Evolutionary conservation across 2,888 invertebrate species (phyloP), one percentile per base, ranked within the genome.

Genomic region (Sinentomon sp.): DNA sequence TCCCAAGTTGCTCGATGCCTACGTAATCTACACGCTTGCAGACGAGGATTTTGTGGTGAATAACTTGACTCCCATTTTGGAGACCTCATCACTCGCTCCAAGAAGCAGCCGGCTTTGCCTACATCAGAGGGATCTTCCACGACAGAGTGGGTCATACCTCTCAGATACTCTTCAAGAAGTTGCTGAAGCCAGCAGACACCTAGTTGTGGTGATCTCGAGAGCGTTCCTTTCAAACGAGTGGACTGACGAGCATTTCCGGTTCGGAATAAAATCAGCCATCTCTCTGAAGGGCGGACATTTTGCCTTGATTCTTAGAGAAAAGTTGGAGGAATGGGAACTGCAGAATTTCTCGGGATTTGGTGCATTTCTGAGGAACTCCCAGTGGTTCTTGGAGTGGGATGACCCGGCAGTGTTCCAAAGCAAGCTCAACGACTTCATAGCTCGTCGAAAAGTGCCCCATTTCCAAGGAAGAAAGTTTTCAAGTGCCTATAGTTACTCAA

Each of bases 211-310:
- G 9, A 38, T 62, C n/a, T 57, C 59, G 0, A 49, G 52, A 28
- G 51, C 55, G 38, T 62, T 59, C 43, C 45, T 62, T 30, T 50
- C 53, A 36, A 54, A 53, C 37, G 59, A 61, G 38, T 62, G 61
- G 61, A 52, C 53, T 35, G 51, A 54, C 29, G 49, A 54, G 34
- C 59, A 61, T 39, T 69, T 73, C 50, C 67, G 66, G 51, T n/a
- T n/a, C n/a, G n/a, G n/a, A n/a, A n/a, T n/a, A n/a, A n/a, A n/a
- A n/a, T n/a, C n/a, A n/a, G n/a, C n/a, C n/a, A n/a, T n/a, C n/a
- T n/a, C n/a, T n/a, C n/a, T n/a, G n/a, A n/a, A n/a, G n/a, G n/a
- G n/a, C n/a, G n/a, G n/a, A n/a, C n/a, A n/a, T n/a, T n/a, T n/a
- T n/a, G n/a, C n/a, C n/a, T n/a, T n/a, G n/a, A n/a, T n/a, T n/a